These are phyloP conservation scores for Lumbricus terrestris DNA, from an alignment of 2,888 invertebrate species.

Conservation along the genomic window DNA sequence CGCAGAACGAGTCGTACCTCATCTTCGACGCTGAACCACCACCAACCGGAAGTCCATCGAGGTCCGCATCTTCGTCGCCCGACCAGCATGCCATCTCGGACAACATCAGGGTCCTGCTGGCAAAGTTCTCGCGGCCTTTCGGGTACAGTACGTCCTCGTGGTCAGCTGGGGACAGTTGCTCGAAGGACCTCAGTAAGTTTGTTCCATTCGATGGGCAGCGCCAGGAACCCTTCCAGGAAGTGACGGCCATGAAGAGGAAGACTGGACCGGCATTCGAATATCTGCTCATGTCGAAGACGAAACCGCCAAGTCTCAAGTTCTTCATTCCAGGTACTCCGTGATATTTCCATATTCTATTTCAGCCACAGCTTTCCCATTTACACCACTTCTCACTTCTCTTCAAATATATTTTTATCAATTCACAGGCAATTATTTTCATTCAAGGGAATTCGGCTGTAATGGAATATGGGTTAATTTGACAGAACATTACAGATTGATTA, in stretches of 20 bases:
- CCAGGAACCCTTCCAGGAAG: neutral
- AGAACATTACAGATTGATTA: too few species aligned
- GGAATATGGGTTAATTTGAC: too few species aligned
- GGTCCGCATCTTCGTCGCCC: neutral
- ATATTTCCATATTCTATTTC: too few species aligned
- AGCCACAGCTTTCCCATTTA: too few species aligned
- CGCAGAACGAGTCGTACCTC: neutral
- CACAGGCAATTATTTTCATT: too few species aligned
- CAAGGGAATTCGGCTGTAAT: too few species aligned
- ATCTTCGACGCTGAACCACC: neutral
- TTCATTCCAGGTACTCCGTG: conserved; percentile 32
- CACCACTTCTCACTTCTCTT: too few species aligned
- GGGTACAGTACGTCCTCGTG: conserved; percentile 38
- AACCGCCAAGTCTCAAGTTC: conserved; percentile 46
- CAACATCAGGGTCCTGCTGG: conserved; percentile 19
- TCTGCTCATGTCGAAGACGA: conserved; percentile 41
- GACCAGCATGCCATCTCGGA: conserved; percentile 8
- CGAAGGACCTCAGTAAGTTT: conserved; percentile 28
- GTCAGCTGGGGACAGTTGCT: conserved; percentile 27
- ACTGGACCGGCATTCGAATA: conserved; percentile 39
- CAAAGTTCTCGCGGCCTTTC: conserved; percentile 50
- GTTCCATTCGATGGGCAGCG: neutral
- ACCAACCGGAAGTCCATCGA: neutral
- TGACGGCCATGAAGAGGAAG: neutral
- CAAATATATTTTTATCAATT: too few species aligned